These are phyloP conservation scores for Metridium senile DNA, from an alignment of 92 coral and sea anemone species.

Conservation along the genomic window DNA sequence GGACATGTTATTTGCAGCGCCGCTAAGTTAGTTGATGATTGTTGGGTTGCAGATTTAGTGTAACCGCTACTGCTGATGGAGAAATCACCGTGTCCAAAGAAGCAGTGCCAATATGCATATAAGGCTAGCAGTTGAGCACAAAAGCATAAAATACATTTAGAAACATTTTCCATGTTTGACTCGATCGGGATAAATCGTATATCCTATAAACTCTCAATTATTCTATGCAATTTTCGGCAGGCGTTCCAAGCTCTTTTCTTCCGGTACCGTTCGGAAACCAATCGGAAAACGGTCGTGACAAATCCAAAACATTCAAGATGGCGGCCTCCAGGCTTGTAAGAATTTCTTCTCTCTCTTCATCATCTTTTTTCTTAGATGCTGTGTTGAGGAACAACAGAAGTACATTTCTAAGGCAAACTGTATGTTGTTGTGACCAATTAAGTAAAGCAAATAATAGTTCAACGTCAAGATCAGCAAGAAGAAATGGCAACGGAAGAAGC, in stretches of 20 bases:
- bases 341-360: constrained; percentile 2
- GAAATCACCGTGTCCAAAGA: constrained; percentile 18
- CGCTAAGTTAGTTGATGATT: constrained; percentile 10
- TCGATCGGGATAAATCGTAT: neutral
- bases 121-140: constrained; percentile 36
- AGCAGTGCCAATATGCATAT: constrained; percentile 48
- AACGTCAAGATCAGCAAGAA: neutral
- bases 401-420: constrained; percentile 11
- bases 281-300: constrained; percentile 13
- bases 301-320: constrained; percentile 34
- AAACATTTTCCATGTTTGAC: constrained; percentile 23
- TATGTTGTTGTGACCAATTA: constrained; percentile 13
- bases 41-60: too few relatives aligned
- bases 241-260: constrained; percentile 30
- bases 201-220: neutral
- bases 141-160: constrained; percentile 28
- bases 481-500: constrained; percentile 36
- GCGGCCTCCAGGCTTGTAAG: constrained; percentile 22
- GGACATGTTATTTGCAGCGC: constrained; percentile 49
- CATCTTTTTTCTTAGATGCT: neutral
- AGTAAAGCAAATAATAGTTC: constrained; percentile 34
- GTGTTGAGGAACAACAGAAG: neutral
- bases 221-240: constrained; percentile 2
- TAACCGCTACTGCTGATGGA: neutral
- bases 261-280: constrained; percentile 15